Conservation (phyloP, 1,140 invertebrate genomes). For the Drosophila aff. region DNA sequence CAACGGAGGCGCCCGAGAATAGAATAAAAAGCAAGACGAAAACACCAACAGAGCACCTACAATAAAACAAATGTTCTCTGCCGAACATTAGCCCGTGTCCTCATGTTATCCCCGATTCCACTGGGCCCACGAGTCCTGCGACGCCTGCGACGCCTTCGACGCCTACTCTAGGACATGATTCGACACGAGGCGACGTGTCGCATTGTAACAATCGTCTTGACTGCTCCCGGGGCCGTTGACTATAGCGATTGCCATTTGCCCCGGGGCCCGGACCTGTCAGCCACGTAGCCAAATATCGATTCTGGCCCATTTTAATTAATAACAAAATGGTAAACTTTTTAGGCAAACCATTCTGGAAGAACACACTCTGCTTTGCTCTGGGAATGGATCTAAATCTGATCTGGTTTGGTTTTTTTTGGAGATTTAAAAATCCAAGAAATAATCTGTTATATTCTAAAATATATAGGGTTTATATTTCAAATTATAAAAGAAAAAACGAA, state of each 20-base stretch:
- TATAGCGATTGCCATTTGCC: conserved; percentile 13
- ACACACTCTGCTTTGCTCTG: conserved; percentile 1
- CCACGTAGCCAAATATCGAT: conserved; percentile 70
- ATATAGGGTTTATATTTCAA: too few species aligned
- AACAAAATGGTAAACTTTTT: conserved; percentile 55
- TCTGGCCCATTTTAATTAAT: conserved; percentile 75
- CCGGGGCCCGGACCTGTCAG: conserved; percentile 22
- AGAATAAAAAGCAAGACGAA: conserved; percentile 58
- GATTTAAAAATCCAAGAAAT: neutral
- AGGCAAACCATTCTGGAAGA: neutral
- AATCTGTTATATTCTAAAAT: too few species aligned
- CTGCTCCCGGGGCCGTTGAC: conserved; percentile 31
- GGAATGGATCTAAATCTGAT: neutral
- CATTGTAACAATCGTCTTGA: conserved; percentile 57
- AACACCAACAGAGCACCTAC: conserved; percentile 32
- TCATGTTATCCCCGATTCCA: conserved; percentile 36
- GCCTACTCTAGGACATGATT: conserved; percentile 46
- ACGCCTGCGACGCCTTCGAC: conserved; percentile 9
- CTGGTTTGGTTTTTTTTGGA: neutral
- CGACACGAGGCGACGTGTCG: conserved; percentile 63
- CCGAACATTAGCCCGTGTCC: conserved; percentile 50
- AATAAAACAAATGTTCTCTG: conserved; percentile 68
- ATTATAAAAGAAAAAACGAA: too few species aligned
- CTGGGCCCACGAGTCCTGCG: conserved; percentile 10
- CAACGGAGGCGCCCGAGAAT: conserved; percentile 29